A percentile compares a stretch with the other conserved stretches of the same genome.
phyloP scores from a whole-genome alignment of 2,888 invertebrate species.

The Ptycholaimellus sp. region DNA sequence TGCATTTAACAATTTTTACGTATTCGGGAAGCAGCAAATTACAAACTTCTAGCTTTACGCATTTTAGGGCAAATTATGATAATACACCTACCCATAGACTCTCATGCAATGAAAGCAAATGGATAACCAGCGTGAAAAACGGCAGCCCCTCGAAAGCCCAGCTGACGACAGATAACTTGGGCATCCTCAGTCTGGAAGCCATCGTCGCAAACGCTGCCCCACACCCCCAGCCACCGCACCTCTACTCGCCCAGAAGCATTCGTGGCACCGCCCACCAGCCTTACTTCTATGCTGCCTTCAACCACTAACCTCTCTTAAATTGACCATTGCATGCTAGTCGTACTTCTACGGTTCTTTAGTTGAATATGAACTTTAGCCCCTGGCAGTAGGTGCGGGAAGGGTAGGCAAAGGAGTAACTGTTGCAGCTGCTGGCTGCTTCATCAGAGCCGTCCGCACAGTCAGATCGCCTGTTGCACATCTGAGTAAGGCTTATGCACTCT shows the following conservation, averaged over 20 bases:
- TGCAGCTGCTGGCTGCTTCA: too few species aligned
- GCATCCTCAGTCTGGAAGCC: slow-evolving; percentile 44
- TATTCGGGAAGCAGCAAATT: too few species aligned
- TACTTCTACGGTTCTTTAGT: slow-evolving; percentile 9
- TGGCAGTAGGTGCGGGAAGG: slow-evolving; percentile 32
- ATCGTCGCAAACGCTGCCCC: slow-evolving; percentile 57
- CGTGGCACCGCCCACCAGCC: slow-evolving; percentile 38
- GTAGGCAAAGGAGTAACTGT: too few species aligned
- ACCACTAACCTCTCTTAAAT: slow-evolving; percentile 16
- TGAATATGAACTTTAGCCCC: too few species aligned
- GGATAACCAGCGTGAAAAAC: too few species aligned
- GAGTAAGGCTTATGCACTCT: slow-evolving; percentile 9
- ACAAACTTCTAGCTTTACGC: slow-evolving; percentile 31
- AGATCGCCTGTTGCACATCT: slow-evolving; percentile 13
- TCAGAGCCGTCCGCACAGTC: too few species aligned
- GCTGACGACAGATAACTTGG: slow-evolving; percentile 29
- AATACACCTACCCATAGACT: slow-evolving; percentile 22
- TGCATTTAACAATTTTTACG: slow-evolving; percentile 2
- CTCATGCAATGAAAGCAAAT: too few species aligned
- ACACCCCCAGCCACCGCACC: slow-evolving; percentile 41
- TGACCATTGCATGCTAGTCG: slow-evolving; percentile 8
- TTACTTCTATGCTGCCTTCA: slow-evolving; percentile 34
- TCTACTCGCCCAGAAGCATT: slow-evolving; percentile 43
- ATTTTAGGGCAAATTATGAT: slow-evolving; percentile 9
- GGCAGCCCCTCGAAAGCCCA: too few species aligned